A percentile compares a stretch with the other conserved stretches of the same genome.
Evolutionary conservation across 2,113 vertebrate species (phyloP).

Genomic region (Saguinus midas): DNA sequence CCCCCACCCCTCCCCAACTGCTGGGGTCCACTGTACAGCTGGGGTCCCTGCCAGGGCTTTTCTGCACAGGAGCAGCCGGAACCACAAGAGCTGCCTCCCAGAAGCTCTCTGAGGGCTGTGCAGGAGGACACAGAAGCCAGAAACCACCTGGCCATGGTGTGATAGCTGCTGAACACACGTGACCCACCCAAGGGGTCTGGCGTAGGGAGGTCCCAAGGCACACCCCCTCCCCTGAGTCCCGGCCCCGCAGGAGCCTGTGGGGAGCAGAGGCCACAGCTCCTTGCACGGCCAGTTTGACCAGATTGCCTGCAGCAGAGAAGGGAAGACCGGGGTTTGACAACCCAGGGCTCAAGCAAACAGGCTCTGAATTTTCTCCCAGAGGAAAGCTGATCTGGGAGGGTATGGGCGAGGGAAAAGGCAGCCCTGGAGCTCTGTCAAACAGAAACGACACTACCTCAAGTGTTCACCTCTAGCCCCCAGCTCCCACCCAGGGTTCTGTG

Average conservation of each 20-base stretch:
- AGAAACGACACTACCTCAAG: not conserved
- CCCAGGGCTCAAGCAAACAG: not conserved
- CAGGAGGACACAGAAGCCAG: no score
- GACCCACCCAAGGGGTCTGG: no score
- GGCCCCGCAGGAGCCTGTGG: not conserved
- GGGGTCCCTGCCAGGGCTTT: not conserved
- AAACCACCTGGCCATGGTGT: fast-evolving
- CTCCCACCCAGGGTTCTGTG: not conserved
- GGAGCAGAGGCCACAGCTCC: not conserved
- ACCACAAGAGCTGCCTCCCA: not conserved
- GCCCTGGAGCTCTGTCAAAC: not conserved
- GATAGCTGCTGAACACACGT: not conserved
- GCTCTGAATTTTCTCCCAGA: not conserved
- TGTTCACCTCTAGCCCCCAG: no score
- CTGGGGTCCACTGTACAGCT: not conserved
- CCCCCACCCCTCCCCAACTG: fast-evolving
- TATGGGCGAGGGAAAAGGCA: not conserved
- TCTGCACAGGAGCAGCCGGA: not conserved
- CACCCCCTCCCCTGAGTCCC: fast-evolving
- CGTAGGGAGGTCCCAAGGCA: not conserved
- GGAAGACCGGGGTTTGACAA: not conserved
- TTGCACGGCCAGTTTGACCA: not conserved
- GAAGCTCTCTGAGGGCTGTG: not conserved
- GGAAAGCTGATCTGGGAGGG: not conserved
- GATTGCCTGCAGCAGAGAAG: not conserved